Evolutionary conservation across 2,888 invertebrate species (phyloP), one percentile per base, ranked within the genome.

Genomic region (Alviniconcha strummeri): DNA sequence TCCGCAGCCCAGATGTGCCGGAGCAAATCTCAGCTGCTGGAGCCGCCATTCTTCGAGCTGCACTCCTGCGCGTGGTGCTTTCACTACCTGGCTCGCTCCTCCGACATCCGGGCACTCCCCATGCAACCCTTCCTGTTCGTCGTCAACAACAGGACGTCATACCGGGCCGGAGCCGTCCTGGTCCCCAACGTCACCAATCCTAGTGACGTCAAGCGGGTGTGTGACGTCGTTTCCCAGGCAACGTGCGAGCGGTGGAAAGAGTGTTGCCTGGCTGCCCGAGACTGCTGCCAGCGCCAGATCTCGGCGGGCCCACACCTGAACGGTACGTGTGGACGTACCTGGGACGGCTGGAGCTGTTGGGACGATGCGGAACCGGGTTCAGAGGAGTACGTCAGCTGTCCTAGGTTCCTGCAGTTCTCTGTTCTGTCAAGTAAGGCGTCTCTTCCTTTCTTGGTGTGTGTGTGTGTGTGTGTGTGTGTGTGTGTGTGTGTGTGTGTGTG

Each of bases 281-380:
- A 83, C 9, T 91, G 91, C 84, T 90, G 90, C 82, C 57, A 85
- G 57, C 76, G 81, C 55, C 91, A 90, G 77, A 60, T 87, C 6
- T 72, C 74, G 13, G 71, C 83, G 3, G 83, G 82, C 9, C 84
- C 84, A 1, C 69, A 64, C 1, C 67, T 71, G n/a, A 87, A 88
- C 72, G 82, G 84, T 15, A 85, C 87, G 15, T 92, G 91, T 78
- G 88, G 87, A 2, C 86, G 90, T 13, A 91, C 91, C 54, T 92
- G 91, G 90, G 91, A 91, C 64, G 91, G 91, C 5, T 92, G 88
- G 86, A 86, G 88, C 8, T 92, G 91, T 81, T 92, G 91, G 90
- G 88, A 88, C 64, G 90, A 89, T 75, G 87, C 90, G 9, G 54
- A 56, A 4, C 85, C 89, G 4, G 89, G 87, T 9, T 84, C 87